These are phyloP conservation scores for Hypotaenidia philippensis DNA, from an alignment of 2,797 vertebrate genomes.

Conservation along the genomic window DNA sequence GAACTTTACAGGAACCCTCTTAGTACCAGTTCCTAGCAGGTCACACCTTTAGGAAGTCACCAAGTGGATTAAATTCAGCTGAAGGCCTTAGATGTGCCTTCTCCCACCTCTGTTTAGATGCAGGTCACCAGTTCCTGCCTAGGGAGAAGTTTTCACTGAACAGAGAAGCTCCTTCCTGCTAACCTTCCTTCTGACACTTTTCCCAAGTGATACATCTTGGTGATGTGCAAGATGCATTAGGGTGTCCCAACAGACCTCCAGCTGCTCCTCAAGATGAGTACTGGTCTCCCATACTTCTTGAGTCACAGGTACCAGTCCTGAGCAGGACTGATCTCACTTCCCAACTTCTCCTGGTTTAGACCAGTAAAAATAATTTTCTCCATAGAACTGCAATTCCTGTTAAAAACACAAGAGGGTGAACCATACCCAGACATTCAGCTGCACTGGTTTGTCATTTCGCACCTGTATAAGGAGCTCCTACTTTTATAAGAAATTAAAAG, in stretches of 20 bases:
- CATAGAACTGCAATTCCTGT: not conserved
- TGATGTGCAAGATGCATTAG: too few relatives aligned
- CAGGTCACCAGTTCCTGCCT: not conserved
- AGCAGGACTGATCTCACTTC: not conserved
- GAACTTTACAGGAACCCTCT: not conserved
- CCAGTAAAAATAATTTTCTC: not conserved
- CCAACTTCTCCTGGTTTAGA: not conserved
- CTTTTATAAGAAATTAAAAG: not conserved
- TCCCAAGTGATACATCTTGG: not conserved
- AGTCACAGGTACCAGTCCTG: not conserved
- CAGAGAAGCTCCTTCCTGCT: not conserved
- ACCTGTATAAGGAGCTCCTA: accelerated
- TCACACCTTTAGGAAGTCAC: not conserved
- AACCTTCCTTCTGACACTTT: not conserved
- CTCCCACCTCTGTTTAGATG: not conserved
- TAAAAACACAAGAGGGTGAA: constrained; percentile 47
- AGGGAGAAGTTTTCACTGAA: not conserved
- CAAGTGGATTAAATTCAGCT: not conserved
- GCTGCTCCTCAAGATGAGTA: not conserved
- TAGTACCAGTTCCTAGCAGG: not conserved
- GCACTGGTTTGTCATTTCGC: not conserved
- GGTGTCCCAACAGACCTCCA: not conserved
- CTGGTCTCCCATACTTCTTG: not conserved
- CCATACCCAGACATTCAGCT: not conserved
- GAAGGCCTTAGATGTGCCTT: not conserved